Base-by-base conservation (phyloP, 2,113 vertebrate species). In the Antennarius striatus region DNA sequence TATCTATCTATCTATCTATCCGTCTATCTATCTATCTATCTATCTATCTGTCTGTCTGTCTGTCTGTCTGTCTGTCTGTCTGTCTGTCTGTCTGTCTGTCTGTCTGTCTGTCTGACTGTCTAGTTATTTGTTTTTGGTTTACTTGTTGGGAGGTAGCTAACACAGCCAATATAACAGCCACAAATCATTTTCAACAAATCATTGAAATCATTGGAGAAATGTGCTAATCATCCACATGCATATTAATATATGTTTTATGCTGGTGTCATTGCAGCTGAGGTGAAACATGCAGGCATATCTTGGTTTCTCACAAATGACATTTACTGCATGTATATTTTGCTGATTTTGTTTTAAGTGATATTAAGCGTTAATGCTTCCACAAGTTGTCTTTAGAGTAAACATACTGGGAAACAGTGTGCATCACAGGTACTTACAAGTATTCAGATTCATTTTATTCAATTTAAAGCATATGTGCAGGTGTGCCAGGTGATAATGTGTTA, bases 231-330 rank as follows among this genome's bases (percentile, higher is more conserved):
- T 5, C 12, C 30, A 52, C 15, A 54, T 56, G 12, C n/a, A 46
- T 15, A n/a, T 45, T 64, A 65, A 43, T 57, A 49, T 10, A 39
- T 9, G 14, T 61, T 9, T 47, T 17, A 15, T 12, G 13, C 3
- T 16, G 22, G 7, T 46, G 51, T 36, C 45, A 3, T 59, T 79
- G 53, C 28, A 55, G n/a, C 16, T 43, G 49, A 22, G 56, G 63
- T 30, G 48, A 46, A 36, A 54, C 15, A 52, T 11, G 48, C 32
- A 53, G 28, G 14, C 8, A 11, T 15, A 36, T 45, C 15, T 22
- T 40, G 39, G 46, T 13, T 48, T 4, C 15, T 66, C 16, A 16
- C 64, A 15, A 56, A 10, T 40, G 46, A 12, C 30, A 42, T 47
- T 12, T 22, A 22, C 22, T 22, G 22, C 22, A 22, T 22, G 22